Evolutionary conservation across 2,797 vertebrate genomes (phyloP).

Genomic region (Pelodytes ibericus): DNA sequence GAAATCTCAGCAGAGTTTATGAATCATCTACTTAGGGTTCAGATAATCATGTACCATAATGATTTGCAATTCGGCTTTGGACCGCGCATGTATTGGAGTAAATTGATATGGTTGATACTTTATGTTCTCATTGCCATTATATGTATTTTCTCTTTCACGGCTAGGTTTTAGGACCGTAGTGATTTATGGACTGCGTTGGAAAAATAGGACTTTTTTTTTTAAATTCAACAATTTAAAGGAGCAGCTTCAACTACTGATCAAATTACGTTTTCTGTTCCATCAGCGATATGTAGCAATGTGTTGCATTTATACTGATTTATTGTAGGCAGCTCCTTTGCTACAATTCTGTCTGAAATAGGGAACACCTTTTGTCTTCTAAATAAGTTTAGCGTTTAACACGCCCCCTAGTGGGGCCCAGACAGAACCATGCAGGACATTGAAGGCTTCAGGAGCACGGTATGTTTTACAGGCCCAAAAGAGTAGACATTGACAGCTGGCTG

Average conservation of each 20-base stretch:
- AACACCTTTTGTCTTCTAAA: no score
- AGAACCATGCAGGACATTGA: no score
- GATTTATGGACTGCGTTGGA: neutral
- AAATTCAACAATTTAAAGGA: neutral
- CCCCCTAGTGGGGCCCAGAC: no score
- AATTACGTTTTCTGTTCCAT: neutral
- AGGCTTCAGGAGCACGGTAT: no score
- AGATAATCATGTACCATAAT: constrained; percentile 21
- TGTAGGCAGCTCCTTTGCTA: no score
- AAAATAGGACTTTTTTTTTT: neutral
- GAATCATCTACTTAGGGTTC: constrained; percentile 26
- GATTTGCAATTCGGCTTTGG: constrained; percentile 34
- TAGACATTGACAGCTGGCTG: no score
- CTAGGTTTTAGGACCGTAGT: neutral
- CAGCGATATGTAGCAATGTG: neutral
- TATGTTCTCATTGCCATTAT: constrained; percentile 1
- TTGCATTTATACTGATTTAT: no score
- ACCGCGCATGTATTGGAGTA: constrained; percentile 24
- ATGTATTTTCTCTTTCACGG: constrained; percentile 21
- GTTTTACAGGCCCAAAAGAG: no score
- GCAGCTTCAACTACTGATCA: neutral
- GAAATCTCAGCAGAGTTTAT: constrained; percentile 31
- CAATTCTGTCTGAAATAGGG: no score
- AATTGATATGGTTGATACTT: constrained; percentile 13
- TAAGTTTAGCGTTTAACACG: no score